Evolutionary conservation across 2,797 vertebrate species (phyloP).

Genomic region (Eulemur rubriventer): DNA sequence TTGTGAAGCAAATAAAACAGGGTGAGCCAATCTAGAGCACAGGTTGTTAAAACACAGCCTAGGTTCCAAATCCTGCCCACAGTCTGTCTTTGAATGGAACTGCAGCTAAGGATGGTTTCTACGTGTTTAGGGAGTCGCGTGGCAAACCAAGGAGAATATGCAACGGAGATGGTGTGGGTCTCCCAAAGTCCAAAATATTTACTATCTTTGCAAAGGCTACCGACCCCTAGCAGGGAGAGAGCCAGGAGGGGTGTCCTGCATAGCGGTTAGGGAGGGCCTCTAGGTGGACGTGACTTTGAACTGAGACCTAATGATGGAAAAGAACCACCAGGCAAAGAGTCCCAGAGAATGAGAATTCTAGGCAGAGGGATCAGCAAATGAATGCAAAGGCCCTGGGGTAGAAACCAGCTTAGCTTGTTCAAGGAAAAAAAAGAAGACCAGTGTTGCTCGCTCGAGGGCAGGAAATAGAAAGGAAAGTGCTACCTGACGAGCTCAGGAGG

Average conservation of each 20-base stretch:
- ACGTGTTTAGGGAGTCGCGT: neutral
- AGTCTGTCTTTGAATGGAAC: neutral
- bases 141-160: neutral
- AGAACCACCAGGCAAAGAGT: neutral
- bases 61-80: neutral
- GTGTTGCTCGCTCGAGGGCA: neutral
- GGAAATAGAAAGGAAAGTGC: neutral
- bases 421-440: neutral
- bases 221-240: neutral
- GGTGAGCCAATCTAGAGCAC: neutral
- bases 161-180: neutral
- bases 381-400: neutral
- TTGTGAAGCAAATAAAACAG: neutral
- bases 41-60: neutral
- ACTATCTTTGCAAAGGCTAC: neutral
- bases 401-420: neutral
- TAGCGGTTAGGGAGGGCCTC: neutral
- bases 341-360: neutral
- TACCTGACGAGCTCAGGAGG: neutral
- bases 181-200: neutral
- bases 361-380: neutral
- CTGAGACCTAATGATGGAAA: neutral
- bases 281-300: neutral
- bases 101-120: neutral
- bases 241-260: neutral